These are phyloP conservation scores for Pseudomyrmex sp. DNA, from an alignment of 1,140 invertebrate species.

Conservation along the genomic window DNA sequence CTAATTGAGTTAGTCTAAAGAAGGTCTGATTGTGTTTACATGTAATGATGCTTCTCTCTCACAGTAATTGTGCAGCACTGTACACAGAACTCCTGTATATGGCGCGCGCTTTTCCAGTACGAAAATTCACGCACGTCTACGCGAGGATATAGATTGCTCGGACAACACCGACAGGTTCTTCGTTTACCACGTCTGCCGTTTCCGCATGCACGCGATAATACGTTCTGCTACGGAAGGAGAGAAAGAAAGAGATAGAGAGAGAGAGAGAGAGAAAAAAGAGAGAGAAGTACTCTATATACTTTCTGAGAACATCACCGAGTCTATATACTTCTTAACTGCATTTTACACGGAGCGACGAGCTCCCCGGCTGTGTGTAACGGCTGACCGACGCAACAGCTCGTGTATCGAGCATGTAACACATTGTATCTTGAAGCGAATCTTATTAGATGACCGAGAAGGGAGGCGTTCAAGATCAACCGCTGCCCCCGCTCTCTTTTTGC, in stretches of 20 bases:
- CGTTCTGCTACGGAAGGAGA: conserved; percentile 11
- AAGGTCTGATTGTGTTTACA: too few species aligned
- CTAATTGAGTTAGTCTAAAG: too few species aligned
- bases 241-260: background rate
- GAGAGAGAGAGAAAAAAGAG: conserved; percentile 15
- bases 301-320: conserved; percentile 32
- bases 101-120: conserved; percentile 2
- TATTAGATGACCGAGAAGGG: conserved; percentile 53
- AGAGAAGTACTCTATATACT: conserved; percentile 51
- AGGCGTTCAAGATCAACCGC: conserved; percentile 37
- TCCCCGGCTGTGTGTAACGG: conserved; percentile 44
- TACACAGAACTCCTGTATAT: background rate
- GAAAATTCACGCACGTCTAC: conserved; percentile 65
- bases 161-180: conserved; percentile 52
- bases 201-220: conserved; percentile 55
- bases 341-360: conserved; percentile 42
- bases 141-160: conserved; percentile 61
- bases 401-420: conserved; percentile 55
- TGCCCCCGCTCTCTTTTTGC: conserved; percentile 3
- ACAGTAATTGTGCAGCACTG: background rate
- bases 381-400: conserved; percentile 47
- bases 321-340: conserved; percentile 39
- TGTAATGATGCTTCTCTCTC: background rate
- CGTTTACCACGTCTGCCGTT: conserved; percentile 42
- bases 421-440: conserved; percentile 58